Conservation (phyloP, 2,113 vertebrate genomes). For the Hemiscyllium ocellatum region DNA sequence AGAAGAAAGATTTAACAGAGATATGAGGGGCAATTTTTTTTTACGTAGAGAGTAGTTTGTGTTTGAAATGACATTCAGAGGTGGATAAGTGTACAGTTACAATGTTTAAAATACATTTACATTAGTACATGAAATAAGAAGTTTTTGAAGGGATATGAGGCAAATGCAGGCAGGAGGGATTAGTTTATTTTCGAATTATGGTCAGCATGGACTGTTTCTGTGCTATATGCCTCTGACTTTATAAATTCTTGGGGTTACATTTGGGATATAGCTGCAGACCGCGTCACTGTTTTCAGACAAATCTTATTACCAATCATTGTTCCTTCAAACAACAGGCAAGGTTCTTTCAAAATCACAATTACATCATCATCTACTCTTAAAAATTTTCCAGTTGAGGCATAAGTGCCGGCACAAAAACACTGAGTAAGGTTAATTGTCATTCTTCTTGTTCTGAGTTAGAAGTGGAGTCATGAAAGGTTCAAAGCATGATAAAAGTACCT, state of each 20-base stretch:
- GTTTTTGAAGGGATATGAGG: too few relatives aligned
- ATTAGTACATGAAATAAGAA: too few relatives aligned
- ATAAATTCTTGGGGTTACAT: neutral
- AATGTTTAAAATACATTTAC: too few relatives aligned
- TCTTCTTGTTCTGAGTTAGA: neutral
- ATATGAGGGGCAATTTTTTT: too few relatives aligned
- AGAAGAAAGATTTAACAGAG: too few relatives aligned
- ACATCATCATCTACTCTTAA: neutral
- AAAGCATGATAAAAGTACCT: neutral
- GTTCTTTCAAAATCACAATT: slow-evolving; percentile 6
- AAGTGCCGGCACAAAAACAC: neutral
- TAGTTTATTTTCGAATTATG: too few relatives aligned
- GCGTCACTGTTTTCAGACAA: neutral
- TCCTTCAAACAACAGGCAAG: neutral
- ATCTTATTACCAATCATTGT: neutral
- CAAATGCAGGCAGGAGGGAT: too few relatives aligned
- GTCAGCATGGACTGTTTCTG: too few relatives aligned
- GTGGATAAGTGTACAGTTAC: too few relatives aligned
- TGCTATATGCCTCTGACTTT: too few relatives aligned
- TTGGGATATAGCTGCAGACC: neutral
- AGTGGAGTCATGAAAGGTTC: neutral
- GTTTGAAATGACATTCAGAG: too few relatives aligned
- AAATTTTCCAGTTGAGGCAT: neutral
- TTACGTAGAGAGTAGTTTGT: too few relatives aligned
- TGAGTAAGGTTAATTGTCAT: neutral